Evolutionary conservation across 1,140 invertebrate genomes (phyloP), one percentile per base, ranked within the genome.

Genomic region (Leptinotarsa undecemlineata): DNA sequence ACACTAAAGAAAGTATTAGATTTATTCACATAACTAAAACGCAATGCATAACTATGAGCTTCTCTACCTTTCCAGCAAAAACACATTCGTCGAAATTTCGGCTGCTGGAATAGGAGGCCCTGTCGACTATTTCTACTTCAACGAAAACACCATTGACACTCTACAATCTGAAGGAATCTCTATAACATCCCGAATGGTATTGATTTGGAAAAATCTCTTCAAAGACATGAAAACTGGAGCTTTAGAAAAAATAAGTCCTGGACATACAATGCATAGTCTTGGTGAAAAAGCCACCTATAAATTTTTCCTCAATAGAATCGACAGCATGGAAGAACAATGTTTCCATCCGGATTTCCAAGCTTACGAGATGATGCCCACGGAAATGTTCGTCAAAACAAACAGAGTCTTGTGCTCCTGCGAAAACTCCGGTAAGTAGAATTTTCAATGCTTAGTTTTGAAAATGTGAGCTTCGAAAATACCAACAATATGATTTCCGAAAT

Each of bases 391-490:
- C 47, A 82, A 75, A 14, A 82, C 85, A 57, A 88, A 88, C 71
- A 83, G 78, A 76, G 81, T 88, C 1, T 79, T 85, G 33, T 88
- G 88, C 69, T 84, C 82, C 76, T 88, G 88, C 76, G 83, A 83
- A 11, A 85, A 86, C 71, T 48, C 74, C 11, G 66, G 66, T 68
- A 48, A 68, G 66, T 21, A 42, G 8, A 2, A 42, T 42, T 42
- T 42, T 42, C 33, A 42, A 42, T 3, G 2, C 8, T 0, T 26
- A 5, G 5, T 26, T 26, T 26, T 26, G 0, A 26, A 26, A 26
- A 26, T 26, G 5, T 0, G 26, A 26, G 26, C 5, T 5, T 26
- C 5, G 26, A 26, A 26, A 5, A 26, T 5, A 26, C 26, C 26
- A 26, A 26, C 26, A 26, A 6, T 26, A 26, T 0, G 26, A 5